Evolutionary conservation across 2,888 invertebrate genomes (phyloP), one percentile per base, ranked within the genome.

Genomic region (Caenorhabditis sp.): DNA sequence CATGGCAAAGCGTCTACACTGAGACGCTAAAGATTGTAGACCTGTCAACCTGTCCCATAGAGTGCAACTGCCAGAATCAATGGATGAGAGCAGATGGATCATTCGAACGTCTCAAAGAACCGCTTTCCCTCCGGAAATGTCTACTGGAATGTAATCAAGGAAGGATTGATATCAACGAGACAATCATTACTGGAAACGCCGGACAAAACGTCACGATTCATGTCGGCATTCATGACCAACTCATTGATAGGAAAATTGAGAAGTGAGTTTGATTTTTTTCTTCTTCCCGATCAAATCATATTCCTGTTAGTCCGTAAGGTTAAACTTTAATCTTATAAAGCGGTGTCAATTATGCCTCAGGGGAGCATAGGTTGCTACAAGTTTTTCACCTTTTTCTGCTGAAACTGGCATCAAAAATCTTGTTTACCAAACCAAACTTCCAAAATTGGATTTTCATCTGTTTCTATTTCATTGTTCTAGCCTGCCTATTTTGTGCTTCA

Each of bases 1-100:
- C 44, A 13, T 85, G 85, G 85, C 85, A 85, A 65, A 68, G 60
- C 24, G 61, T 84, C 13, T 82, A 77, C 65, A 64, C 80, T 0
- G 53, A 70, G 5, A 53, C 58, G 2, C 51, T 71, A 0, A 62
- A 35, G 24, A 35, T 26, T n/a, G 58, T 85, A n/a, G 84, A 85
- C 61, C 28, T 85, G 9, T 58, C 67, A 15, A 58, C 58, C 18
- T 87, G 87, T 53, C 85, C 85, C 2, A 78, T 87, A 9, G 62
- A 69, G 32, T 87, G 87, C 58, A 50, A 61, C 1, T 86, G 86
- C 64, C 64, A 47, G 18, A 80, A 86, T 44, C 64, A 69, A 26
- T 86, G 84, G 84, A 62, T 86, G 70, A 37, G 24, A 13, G 51
- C 58, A 0, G 64, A 68, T 18, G 40, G 44, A 20, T 18, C 28